Conservation (phyloP, 2,113 vertebrate genomes). For the Tauraco erythrolophus region DNA sequence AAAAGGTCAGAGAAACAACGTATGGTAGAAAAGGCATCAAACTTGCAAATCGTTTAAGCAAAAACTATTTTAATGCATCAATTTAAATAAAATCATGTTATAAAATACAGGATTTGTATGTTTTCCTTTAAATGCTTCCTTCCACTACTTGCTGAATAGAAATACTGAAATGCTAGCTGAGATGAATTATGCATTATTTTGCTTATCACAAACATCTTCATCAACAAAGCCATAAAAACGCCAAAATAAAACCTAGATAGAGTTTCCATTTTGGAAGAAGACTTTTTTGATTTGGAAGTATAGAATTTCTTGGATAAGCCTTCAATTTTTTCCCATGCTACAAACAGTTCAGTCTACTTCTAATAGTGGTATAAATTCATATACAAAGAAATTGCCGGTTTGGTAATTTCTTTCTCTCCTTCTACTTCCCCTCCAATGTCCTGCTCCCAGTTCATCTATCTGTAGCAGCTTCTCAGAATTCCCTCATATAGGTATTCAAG, state of each 20-base stretch:
- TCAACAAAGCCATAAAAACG: neutral
- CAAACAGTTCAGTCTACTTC: constrained; percentile 30
- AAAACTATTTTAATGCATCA: constrained; percentile 32
- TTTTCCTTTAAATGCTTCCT: constrained; percentile 33
- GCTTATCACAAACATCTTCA: neutral
- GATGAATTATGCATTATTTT: neutral
- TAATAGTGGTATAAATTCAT: neutral
- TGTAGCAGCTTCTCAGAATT: constrained; percentile 55
- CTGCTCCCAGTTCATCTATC: neutral
- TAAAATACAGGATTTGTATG: constrained; percentile 9
- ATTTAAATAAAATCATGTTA: neutral
- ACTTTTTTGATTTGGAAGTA: neutral
- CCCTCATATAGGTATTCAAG: neutral
- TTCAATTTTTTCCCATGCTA: neutral
- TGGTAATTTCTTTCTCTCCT: neutral
- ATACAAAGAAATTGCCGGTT: neutral
- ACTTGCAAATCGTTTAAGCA: constrained; percentile 42
- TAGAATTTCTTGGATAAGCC: neutral
- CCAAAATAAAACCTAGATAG: neutral
- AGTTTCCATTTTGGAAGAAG: neutral
- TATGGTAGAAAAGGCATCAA: constrained; percentile 59
- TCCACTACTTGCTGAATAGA: neutral
- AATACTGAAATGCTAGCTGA: constrained; percentile 18
- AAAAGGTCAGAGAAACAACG: constrained; percentile 65
- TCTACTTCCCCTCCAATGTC: neutral